phyloP scores from a whole-genome alignment of 1,140 invertebrate genomes.

The Leucophenga varia region DNA sequence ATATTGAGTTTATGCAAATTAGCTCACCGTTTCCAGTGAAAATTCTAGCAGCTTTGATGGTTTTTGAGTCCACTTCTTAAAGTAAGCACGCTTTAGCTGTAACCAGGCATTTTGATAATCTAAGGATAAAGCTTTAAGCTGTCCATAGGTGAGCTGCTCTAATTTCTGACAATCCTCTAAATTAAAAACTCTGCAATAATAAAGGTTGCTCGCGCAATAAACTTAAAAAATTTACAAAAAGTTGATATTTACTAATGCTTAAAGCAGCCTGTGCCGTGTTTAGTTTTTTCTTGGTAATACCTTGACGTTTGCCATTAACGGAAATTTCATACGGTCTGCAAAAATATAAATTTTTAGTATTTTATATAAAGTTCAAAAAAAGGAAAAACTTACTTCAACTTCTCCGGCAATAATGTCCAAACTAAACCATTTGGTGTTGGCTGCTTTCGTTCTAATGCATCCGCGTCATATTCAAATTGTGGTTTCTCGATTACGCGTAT shows the following conservation, averaged over 20 bases:
- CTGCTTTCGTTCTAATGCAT: conserved; percentile 39
- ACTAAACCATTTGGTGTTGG: conserved; percentile 65
- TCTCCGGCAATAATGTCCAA: conserved; percentile 60
- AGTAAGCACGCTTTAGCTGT: conserved; percentile 57
- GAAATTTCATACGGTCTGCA: conserved; percentile 70
- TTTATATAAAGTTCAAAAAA: conserved; percentile 62
- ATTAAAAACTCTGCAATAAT: conserved; percentile 38
- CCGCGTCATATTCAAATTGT: conserved; percentile 58
- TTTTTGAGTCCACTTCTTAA: conserved; percentile 63
- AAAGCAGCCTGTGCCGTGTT: conserved; percentile 60
- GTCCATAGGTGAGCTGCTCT: conserved; percentile 55
- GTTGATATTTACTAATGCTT: conserved; percentile 65
- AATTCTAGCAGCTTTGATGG: conserved; percentile 56
- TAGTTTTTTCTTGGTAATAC: conserved; percentile 73
- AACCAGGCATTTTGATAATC: conserved; percentile 59
- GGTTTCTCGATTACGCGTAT: conserved; percentile 50
- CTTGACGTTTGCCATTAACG: conserved; percentile 78
- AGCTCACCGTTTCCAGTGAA: too few species aligned
- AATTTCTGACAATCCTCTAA: conserved; percentile 23
- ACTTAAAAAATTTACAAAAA: conserved; percentile 63
- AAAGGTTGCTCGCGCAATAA: conserved; percentile 48
- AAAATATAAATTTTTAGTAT: conserved; percentile 51
- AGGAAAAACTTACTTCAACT: conserved; percentile 38
- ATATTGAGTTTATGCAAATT: too few species aligned
- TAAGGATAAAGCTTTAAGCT: conserved; percentile 57